A percentile compares a stretch with the other conserved stretches of the same genome.
Evolutionary conservation across 2,888 invertebrate species (phyloP).

Genomic region (Exephanes ischioxanthus): DNA sequence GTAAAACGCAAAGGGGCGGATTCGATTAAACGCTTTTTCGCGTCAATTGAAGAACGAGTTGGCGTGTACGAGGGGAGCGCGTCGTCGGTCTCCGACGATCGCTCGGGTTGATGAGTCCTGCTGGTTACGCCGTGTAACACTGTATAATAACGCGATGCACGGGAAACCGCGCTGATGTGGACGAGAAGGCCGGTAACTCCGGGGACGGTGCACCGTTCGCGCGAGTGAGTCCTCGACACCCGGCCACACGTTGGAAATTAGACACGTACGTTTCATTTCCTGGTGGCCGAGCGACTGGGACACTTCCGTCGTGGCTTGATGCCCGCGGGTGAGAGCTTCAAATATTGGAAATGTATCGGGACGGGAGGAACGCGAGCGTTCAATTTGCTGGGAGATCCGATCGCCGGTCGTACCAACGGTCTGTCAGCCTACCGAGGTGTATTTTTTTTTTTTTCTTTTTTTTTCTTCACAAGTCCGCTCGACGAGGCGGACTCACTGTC

Average conservation of each 20-base stretch:
- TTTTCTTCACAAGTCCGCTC: conserved; percentile 58
- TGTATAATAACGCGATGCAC: conserved; percentile 40
- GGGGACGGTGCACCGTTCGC: conserved; percentile 11
- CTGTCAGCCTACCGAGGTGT: conserved; percentile 69
- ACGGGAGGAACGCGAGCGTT: conserved; percentile 72
- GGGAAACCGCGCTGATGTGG: conserved; percentile 71
- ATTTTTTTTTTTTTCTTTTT: conserved; percentile 49
- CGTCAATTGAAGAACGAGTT: conserved; percentile 30
- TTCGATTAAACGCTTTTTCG: conserved; percentile 40
- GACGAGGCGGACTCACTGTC: conserved; percentile 28
- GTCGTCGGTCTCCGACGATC: conserved; percentile 16
- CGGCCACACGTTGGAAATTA: conserved; percentile 81
- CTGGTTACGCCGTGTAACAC: conserved; percentile 20
- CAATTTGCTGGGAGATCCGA: conserved; percentile 80
- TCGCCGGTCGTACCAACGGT: conserved; percentile 56
- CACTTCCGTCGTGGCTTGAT: conserved; percentile 79
- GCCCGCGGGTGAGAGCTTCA: conserved; percentile 73
- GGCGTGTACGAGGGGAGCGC: conserved; percentile 11
- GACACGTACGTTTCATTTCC: conserved; percentile 84
- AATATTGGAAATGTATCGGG: conserved; percentile 82
- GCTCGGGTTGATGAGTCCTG: conserved; percentile 38
- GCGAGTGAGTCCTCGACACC: conserved; percentile 35
- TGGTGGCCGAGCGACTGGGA: conserved; percentile 79
- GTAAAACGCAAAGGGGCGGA: conserved; percentile 40
- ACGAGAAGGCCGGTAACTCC: conserved; percentile 27